Conservation (phyloP, 1,140 invertebrate species). For the Drosophila dunni region DNA sequence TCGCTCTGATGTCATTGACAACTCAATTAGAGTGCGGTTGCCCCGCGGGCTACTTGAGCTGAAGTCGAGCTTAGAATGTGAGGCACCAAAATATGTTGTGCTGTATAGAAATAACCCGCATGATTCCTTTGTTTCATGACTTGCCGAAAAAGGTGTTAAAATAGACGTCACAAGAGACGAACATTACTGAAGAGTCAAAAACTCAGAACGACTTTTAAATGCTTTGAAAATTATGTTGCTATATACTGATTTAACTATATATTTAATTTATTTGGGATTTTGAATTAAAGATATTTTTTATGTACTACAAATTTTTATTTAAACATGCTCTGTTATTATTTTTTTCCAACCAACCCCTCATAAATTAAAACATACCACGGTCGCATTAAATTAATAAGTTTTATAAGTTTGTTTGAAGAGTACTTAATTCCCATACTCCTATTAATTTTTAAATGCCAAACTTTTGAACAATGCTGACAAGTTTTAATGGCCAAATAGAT, state of each 20-base stretch:
- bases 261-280: no score
- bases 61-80: constrained; percentile 37
- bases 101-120: constrained; percentile 41
- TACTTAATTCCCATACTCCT: no score
- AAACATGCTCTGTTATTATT: no score
- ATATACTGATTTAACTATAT: no score
- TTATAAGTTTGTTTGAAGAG: no score
- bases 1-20: constrained; percentile 71
- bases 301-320: no score
- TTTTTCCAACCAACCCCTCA: no score
- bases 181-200: constrained; percentile 6
- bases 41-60: constrained; percentile 21
- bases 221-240: background rate
- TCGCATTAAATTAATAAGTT: no score
- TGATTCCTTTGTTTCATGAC: constrained; percentile 75
- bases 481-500: background rate
- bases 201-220: constrained; percentile 19
- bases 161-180: constrained; percentile 48
- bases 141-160: constrained; percentile 70
- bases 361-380: no score
- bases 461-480: background rate
- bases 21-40: constrained; percentile 54
- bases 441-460: no score
- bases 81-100: constrained; percentile 32
- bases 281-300: no score